Percentiles rank a stretch among this genome's conserved stretches.
Evolutionary conservation across 2,888 invertebrate species (phyloP).

Genomic region (Notocelia uddmanniana): DNA sequence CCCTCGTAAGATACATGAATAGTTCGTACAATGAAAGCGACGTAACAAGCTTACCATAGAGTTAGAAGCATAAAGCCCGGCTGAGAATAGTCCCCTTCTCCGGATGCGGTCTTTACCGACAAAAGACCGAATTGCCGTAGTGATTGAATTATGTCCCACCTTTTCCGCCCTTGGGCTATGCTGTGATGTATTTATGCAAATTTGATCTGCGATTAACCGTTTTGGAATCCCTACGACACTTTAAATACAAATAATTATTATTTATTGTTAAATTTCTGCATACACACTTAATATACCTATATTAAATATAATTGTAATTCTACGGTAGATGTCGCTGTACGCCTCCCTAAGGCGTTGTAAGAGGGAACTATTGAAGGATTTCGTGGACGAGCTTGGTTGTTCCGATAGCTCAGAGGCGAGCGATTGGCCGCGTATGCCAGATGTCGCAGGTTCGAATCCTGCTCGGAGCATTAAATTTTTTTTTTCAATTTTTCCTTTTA

Average conservation of each 20-base stretch:
- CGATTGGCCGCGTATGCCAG: too few relatives aligned
- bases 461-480: too few relatives aligned
- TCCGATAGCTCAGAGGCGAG: too few relatives aligned
- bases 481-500: too few relatives aligned
- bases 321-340: too few relatives aligned
- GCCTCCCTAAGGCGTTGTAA: too few relatives aligned
- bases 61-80: slow-evolving; percentile 45
- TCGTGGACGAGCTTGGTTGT: too few relatives aligned
- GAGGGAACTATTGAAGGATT: too few relatives aligned
- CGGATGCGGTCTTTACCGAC: slow-evolving; percentile 79
- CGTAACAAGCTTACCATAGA: slow-evolving; percentile 47
- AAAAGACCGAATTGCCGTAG: slow-evolving; percentile 78
- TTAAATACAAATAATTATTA: not conserved
- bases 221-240: slow-evolving; percentile 10
- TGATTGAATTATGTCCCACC: slow-evolving; percentile 81
- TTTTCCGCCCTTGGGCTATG: slow-evolving; percentile 64
- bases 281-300: too few relatives aligned
- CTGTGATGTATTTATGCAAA: slow-evolving; percentile 67
- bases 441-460: too few relatives aligned
- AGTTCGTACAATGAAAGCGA: slow-evolving; percentile 31
- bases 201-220: slow-evolving; percentile 48
- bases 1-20: slow-evolving; percentile 21
- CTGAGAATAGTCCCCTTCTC: slow-evolving; percentile 56
- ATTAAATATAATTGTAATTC: too few relatives aligned
- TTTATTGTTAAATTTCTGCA: not conserved